phyloP scores from a whole-genome alignment of 2,888 invertebrate genomes.

The Elysia crispata region DNA sequence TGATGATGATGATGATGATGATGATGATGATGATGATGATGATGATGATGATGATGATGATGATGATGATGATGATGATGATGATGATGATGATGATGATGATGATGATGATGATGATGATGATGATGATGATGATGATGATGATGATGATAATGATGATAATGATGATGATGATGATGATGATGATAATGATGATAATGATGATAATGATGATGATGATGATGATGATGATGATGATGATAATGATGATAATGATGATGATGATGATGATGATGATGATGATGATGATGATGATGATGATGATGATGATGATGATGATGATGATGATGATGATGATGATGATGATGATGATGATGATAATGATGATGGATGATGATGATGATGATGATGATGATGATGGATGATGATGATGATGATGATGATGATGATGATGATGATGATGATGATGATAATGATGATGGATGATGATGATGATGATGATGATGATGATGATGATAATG shows the following conservation, averaged over 20 bases:
- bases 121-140: background rate
- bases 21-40: constrained; percentile 26
- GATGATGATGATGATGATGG: no score
- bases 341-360: no score
- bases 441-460: no score
- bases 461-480: no score
- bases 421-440: no score
- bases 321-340: constrained; percentile 13
- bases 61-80: background rate
- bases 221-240: constrained; percentile 12
- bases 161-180: constrained; percentile 5
- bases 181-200: constrained; percentile 9
- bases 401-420: no score
- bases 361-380: no score
- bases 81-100: constrained; percentile 6
- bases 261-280: constrained; percentile 14
- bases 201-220: constrained; percentile 11
- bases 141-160: background rate
- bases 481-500: constrained; percentile 14
- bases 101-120: background rate
- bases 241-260: constrained; percentile 11
- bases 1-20: constrained; percentile 6
- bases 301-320: constrained; percentile 13
- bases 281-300: constrained; percentile 9
- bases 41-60: background rate